phyloP scores from a whole-genome alignment of 2,888 invertebrate species.

The Drosophila helvetica region DNA sequence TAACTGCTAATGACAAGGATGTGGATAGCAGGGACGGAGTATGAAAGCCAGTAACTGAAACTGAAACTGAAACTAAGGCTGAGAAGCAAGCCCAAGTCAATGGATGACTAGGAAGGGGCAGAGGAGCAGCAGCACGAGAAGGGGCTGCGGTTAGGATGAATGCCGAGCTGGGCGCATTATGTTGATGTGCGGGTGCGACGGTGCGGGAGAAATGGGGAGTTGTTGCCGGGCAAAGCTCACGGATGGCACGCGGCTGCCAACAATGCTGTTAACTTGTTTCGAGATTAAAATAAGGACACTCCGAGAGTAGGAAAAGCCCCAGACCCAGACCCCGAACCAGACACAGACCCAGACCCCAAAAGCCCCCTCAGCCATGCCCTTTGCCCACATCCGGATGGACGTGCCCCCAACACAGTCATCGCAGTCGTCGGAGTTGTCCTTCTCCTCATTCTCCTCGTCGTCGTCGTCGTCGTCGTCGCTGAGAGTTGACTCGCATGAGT shows the following conservation, averaged over 20 bases:
- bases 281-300: conserved; percentile 79
- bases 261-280: conserved; percentile 77
- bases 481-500: conserved; percentile 67
- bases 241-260: conserved; percentile 64
- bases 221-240: conserved; percentile 47
- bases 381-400: conserved; percentile 35
- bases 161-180: conserved; percentile 41
- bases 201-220: neutral
- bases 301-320: conserved; percentile 44
- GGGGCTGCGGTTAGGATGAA: conserved; percentile 46
- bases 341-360: neutral
- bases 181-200: conserved; percentile 22
- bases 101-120: conserved; percentile 6
- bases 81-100: conserved; percentile 10
- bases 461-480: neutral
- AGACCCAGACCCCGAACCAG: neutral
- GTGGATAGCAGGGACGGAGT: conserved; percentile 16
- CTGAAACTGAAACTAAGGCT: conserved; percentile 32
- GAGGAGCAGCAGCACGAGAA: neutral
- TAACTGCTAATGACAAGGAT: conserved; percentile 71
- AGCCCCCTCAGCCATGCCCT: neutral
- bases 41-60: conserved; percentile 38
- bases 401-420: conserved; percentile 45
- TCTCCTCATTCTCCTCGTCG: too few species aligned
- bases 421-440: conserved; percentile 1